Evolutionary conservation across 2,888 invertebrate species (phyloP), one percentile per base, ranked within the genome.

Genomic region (Sipha maydis): DNA sequence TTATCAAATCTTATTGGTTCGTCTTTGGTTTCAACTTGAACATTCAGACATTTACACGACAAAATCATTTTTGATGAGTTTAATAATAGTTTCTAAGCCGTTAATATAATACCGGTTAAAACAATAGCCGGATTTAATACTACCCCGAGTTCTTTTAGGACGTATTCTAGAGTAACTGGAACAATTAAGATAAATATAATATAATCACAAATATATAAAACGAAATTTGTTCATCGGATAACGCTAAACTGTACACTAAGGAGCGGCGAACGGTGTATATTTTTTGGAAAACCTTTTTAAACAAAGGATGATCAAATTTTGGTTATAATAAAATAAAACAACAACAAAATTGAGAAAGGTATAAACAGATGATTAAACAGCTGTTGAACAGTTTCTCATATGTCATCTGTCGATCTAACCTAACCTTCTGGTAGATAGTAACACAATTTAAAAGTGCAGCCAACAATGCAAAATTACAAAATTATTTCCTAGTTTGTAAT

Each of bases 21-120:
- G 92, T 93, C 93, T 91, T 94, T 94, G 91, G 94, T 93, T 92
- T 94, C 94, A 90, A 95, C 93, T 90, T 93, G 93, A 91, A 95
- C 93, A 93, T 96, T 96, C 91, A 96, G 92, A 92, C 96, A 96
- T 93, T 95, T 95, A 93, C 96, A 96, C 91, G 95, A 94, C 92
- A 94, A 54, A 14, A 89, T 75, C 89, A 89, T 89, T 83, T 71
- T 86, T 80, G 19, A 73, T 17, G 38, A 85, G 67, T 83, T 73
- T 11, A 41, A 56, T 56, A 0, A 56, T 56, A 19, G 17, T 25
- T 28, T 28, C 54, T 14, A 31, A 48, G 48, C 25, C 19, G 85
- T 85, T 69, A 78, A 34, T 54, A 11, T 85, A 61, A 79, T 79
- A 80, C 86, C 86, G 86, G 86, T 75, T 80, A 25, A 61, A 41